Percentiles rank a stretch among this genome's conserved stretches.
phyloP scores from a whole-genome alignment of 2,888 invertebrate species.

The Drosophila fulvimacula region DNA sequence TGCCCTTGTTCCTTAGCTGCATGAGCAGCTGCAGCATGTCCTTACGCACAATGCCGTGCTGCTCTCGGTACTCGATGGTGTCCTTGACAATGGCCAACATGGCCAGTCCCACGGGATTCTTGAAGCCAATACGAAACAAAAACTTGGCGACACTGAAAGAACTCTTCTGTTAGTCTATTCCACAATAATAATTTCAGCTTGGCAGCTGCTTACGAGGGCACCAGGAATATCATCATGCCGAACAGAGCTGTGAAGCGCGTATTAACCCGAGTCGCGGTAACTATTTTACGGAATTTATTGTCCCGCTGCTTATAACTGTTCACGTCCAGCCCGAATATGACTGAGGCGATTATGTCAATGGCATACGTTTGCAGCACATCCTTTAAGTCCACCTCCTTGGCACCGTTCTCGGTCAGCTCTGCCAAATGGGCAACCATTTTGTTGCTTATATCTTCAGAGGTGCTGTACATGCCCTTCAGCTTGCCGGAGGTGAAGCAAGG shows the following conservation, averaged over 20 bases:
- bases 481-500: slow-evolving; percentile 89
- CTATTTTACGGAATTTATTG: slow-evolving; percentile 79
- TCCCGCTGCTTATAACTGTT: slow-evolving; percentile 82
- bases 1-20: slow-evolving; percentile 83
- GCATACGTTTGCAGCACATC: slow-evolving; percentile 81
- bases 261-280: slow-evolving; percentile 37
- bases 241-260: slow-evolving; percentile 40
- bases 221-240: slow-evolving; percentile 67
- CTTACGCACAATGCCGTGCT: slow-evolving; percentile 83
- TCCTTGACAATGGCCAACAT: slow-evolving; percentile 84
- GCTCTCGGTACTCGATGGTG: slow-evolving; percentile 84
- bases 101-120: slow-evolving; percentile 70
- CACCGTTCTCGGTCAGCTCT: slow-evolving; percentile 77
- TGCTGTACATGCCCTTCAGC: slow-evolving; percentile 88
- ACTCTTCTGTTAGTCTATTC: background rate
- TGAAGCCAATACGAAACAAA: slow-evolving; percentile 60
- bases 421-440: slow-evolving; percentile 85
- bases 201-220: slow-evolving; percentile 72
- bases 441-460: slow-evolving; percentile 86
- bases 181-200: too few species aligned
- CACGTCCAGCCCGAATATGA: slow-evolving; percentile 85
- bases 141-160: slow-evolving; percentile 55
- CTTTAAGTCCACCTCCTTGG: slow-evolving; percentile 85
- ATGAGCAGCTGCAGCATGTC: slow-evolving; percentile 85
- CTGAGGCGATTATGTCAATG: slow-evolving; percentile 84